phyloP scores from a whole-genome alignment of 2,797 vertebrate species.

The Brotogeris chrysoptera region DNA sequence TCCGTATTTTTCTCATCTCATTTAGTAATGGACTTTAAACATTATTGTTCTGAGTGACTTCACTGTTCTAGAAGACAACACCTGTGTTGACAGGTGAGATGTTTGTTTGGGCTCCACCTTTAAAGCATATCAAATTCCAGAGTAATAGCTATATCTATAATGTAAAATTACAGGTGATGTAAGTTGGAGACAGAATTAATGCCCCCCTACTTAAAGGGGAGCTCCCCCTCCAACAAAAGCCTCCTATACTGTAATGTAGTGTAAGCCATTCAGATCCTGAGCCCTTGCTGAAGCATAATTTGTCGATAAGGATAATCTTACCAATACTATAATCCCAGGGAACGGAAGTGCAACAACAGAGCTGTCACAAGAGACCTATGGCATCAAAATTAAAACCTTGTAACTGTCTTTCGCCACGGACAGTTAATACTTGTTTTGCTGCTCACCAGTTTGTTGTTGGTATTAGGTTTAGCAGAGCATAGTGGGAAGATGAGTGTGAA shows the following conservation, averaged over 20 bases:
- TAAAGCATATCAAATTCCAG: neutral
- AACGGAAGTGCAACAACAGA: neutral
- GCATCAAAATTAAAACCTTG: neutral
- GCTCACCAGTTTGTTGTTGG: neutral
- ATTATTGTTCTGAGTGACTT: neutral
- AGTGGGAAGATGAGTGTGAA: neutral
- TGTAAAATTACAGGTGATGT: slow-evolving; percentile 14
- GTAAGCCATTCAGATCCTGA: neutral
- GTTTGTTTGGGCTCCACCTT: slow-evolving; percentile 42
- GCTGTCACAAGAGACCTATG: neutral
- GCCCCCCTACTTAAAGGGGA: neutral
- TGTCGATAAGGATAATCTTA: neutral
- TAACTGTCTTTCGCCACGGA: neutral
- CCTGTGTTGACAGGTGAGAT: neutral
- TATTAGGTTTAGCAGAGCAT: neutral
- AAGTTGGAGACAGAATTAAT: neutral
- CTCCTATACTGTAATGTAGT: neutral
- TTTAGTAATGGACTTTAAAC: neutral
- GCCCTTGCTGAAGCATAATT: neutral
- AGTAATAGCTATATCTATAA: neutral
- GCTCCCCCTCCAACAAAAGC: neutral
- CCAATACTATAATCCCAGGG: neutral
- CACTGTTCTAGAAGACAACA: neutral
- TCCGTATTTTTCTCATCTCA: neutral
- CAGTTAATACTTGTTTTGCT: neutral